Percentiles rank a stretch among this genome's conserved stretches.
phyloP scores from a whole-genome alignment of 1,140 invertebrate genomes.

The Leptopilina boulardi region DNA sequence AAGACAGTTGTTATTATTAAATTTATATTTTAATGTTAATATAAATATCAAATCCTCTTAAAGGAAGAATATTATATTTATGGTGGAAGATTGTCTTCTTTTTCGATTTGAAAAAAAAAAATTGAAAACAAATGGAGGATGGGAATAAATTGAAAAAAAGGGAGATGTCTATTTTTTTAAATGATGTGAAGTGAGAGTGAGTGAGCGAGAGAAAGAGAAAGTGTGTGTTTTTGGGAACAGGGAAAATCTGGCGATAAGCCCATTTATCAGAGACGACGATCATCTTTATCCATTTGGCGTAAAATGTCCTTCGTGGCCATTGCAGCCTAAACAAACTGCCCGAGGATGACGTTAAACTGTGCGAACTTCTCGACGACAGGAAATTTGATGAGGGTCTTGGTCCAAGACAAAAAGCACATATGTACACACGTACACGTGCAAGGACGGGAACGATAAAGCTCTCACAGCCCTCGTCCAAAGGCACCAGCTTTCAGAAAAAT shows the following conservation, averaged over 20 bases:
- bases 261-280: constrained; percentile 1
- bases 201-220: too few species aligned
- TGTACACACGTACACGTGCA: constrained; percentile 37
- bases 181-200: not conserved
- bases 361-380: constrained; percentile 47
- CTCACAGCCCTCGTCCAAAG: constrained; percentile 16
- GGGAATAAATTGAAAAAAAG: constrained; percentile 2
- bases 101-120: not conserved
- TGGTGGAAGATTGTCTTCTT: too few species aligned
- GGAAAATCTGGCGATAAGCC: not conserved
- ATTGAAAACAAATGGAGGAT: not conserved
- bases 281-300: constrained; percentile 25
- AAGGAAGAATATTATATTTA: too few species aligned
- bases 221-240: not conserved
- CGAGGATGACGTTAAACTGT: constrained; percentile 43
- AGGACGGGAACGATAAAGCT: constrained; percentile 42
- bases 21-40: too few species aligned
- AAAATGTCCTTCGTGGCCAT: not conserved
- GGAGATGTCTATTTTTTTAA: not conserved
- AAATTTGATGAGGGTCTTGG: constrained; percentile 61
- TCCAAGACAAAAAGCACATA: constrained; percentile 54
- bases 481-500: not conserved
- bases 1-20: too few species aligned
- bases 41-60: too few species aligned
- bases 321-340: constrained; percentile 33